Base-by-base conservation (phyloP, 2,113 vertebrate species). In the Toxotes chatareus region DNA sequence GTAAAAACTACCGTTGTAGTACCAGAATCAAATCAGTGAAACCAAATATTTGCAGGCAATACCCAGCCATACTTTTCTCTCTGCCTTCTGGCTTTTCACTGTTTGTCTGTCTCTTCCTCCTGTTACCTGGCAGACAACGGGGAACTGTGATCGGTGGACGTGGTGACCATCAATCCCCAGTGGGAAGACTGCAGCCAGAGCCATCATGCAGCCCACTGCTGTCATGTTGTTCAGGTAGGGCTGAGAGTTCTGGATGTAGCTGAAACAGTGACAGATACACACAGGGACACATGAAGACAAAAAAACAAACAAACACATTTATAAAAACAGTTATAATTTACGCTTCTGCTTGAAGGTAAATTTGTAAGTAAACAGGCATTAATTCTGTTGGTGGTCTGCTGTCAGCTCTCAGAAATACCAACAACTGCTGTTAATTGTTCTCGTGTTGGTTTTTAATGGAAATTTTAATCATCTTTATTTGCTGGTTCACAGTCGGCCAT, bases 191-290 rank as follows among this genome's bases (percentile, higher is more conserved):
- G 97, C 97, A 0, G 97, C 97, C 7, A 99, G 93, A 0, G 98
- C 97, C 95, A 99, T 93, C 42, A 97, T 97, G 64, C 98, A 99
- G 72, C 98, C 98, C 66, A 97, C 97, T 0, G 98, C 97, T 0
- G 98, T 98, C 96, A 99, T 96, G 92, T 98, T 98, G 94, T 99
- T 99, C 88, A 99, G 94, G 92, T 97, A 97, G 0, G 98, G 98
- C 93, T 99, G 98, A 0, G 98, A 99, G 91, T 99, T 98, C 95
- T 99, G 97, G 92, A 99, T 99, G 86, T 99, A 99, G 87, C 97
- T 98, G 91, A 3, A 77, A 74, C 32, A 60, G 34, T 1, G 10
- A 65, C 32, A 82, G 16, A 86, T 47, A 66, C 36, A 36, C 36
- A 36, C 36, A 36, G 46, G 46, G 27, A 77, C 64, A 78, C 16